phyloP scores from a whole-genome alignment of 2,113 vertebrate genomes.

The Nanorana parkeri region DNA sequence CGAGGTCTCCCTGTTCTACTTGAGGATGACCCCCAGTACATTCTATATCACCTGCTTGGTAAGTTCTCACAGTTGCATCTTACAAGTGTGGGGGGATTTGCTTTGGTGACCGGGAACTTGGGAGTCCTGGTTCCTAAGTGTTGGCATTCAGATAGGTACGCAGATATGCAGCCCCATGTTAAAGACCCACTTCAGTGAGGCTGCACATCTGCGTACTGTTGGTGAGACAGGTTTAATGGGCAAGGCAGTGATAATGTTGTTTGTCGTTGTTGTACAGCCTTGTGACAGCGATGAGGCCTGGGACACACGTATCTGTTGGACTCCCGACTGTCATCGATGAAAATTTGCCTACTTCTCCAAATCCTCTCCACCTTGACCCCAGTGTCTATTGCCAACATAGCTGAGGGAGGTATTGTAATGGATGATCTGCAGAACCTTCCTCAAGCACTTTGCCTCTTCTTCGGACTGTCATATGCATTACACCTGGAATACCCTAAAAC shows the following conservation, averaged over 20 bases:
- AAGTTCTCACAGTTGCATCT: constrained; percentile 41
- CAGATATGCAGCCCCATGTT: constrained; percentile 2
- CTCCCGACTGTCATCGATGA: constrained; percentile 19
- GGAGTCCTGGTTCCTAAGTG: not conserved
- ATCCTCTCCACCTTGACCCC: constrained; percentile 11
- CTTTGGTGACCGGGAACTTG: constrained; percentile 1
- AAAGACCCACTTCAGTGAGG: not conserved
- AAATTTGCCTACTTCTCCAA: constrained; percentile 35
- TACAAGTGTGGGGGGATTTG: not conserved
- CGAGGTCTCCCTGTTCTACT: constrained; percentile 52
- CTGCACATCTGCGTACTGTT: not conserved
- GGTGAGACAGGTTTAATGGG: not conserved
- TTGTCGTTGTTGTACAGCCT: constrained; percentile 9
- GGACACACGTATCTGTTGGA: constrained; percentile 15
- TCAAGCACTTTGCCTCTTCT: constrained; percentile 40
- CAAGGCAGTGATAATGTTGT: not conserved
- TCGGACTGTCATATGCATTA: not conserved
- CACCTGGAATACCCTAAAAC: constrained; percentile 5
- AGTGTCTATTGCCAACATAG: constrained; percentile 48
- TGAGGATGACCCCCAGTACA: constrained; percentile 49
- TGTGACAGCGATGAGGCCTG: not conserved
- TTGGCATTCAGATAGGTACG: not conserved
- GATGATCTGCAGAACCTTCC: constrained; percentile 49
- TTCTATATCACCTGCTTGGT: constrained; percentile 56
- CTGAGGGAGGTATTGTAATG: constrained; percentile 50